These are phyloP conservation scores for Mobula birostris DNA, from an alignment of 2,113 vertebrate species.

Conservation along the genomic window DNA sequence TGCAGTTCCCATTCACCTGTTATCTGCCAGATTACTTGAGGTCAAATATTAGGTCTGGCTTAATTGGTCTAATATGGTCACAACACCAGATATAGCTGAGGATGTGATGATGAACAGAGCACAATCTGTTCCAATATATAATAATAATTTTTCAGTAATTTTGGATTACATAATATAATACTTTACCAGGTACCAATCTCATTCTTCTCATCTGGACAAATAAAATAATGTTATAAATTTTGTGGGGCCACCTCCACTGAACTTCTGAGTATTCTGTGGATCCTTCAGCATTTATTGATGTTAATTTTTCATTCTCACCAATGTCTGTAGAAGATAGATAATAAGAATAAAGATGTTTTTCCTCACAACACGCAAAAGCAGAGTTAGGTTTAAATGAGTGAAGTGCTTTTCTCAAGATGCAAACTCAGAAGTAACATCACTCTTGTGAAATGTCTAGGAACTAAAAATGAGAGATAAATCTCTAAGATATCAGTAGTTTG, in stretches of 20 bases:
- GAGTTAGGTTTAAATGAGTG: background rate
- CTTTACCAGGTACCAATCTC: background rate
- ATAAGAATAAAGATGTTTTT: background rate
- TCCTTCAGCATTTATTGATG: background rate
- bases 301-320: background rate
- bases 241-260: background rate
- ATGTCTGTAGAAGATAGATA: background rate
- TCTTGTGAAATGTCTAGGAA: background rate
- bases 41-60: conserved; percentile 12
- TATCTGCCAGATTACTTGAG: background rate
- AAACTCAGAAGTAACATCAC: no score
- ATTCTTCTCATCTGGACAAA: background rate
- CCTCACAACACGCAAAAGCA: no score
- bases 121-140: background rate
- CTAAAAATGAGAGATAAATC: background rate
- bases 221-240: conserved; percentile 1
- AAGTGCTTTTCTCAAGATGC: background rate
- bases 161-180: background rate
- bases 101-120: background rate
- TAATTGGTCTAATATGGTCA: conserved; percentile 25
- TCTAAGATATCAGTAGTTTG: background rate
- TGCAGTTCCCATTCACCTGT: background rate
- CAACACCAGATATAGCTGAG: background rate
- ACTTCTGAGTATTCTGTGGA: background rate
- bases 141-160: background rate